Evolutionary conservation across 2,888 invertebrate species (phyloP), one percentile per base, ranked within the genome.

Genomic region (Melinopterus prodromus): DNA sequence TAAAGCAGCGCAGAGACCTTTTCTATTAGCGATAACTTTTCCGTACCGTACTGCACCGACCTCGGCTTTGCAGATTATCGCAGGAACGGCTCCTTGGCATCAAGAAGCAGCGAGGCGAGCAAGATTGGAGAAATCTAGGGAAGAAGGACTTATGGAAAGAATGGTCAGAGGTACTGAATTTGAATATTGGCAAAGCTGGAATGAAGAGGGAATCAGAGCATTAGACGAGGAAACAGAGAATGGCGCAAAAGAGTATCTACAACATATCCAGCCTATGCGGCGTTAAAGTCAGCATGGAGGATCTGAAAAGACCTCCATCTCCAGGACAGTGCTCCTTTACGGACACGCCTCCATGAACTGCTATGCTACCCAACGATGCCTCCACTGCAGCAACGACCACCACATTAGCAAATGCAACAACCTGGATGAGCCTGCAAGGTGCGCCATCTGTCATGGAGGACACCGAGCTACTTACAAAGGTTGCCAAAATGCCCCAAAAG

Each of bases 21-120:
- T 83, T 53, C 71, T 85, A 0, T 9, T 82, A 12, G 38, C 38
- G 6, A 38, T 38, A 38, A 38, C 38, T n/a, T n/a, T n/a, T n/a
- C n/a, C n/a, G n/a, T n/a, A n/a, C n/a, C n/a, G n/a, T n/a, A 84
- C 83, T 2, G 78, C 81, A 16, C 77, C 81, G 7, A 81, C 78
- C 12, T 9, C 76, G 79, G 16, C 70, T 0, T 69, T 74, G 2
- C 78, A 79, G 16, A 81, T 82, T 12, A 15, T 82, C 53, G 38
- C 82, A n/a, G 81, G 81, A 4, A 9, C 26, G 9, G 6, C 35
- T 0, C 78, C 78, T 9, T 53, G 53, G 53, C 53, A 53, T 12
- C 53, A 1, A 1, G 53, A 53, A 6, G 53, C 53, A 9, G 53
- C 53, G 1, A 53, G 53, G 12, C 2, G 53, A 12, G 53, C 53